Evolutionary conservation across 2,113 vertebrate genomes (phyloP), one percentile per base, ranked within the genome.

Genomic region (Eubucco bourcierii): DNA sequence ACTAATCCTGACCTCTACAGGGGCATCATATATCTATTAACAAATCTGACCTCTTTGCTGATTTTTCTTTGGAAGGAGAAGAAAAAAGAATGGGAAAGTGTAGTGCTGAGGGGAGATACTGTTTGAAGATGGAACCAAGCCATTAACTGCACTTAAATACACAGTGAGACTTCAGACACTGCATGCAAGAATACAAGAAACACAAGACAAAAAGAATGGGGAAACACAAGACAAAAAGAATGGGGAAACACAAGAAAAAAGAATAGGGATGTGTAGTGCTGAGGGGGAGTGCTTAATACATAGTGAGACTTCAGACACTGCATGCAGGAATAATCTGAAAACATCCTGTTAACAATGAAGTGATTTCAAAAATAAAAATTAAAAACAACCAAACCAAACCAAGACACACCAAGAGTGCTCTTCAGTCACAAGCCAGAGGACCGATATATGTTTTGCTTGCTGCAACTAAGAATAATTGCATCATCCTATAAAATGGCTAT

Each of bases 81-180:
- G 44, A 83, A 39, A 11, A 71, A 6, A 81, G 84, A 80, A 65
- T 15, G 39, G 13, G 12, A 10, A 17, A 77, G 78, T 39, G 39
- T 44, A 84, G 33, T 24, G n/a, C 78, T 65, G 64, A 87, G 64
- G 56, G 68, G 53, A 68, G 4, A 56, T 39, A 65, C 2, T 65
- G 9, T 53, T 31, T 87, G 71, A 85, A 53, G 91, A 75, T 1
- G 2, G 55, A 92, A 92, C 20, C 5, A 19, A 90, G 28, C 5
- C 20, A 67, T 52, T 77, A 96, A 92, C 53, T 84, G 56, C n/a
- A 52, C 64, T 91, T 92, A 65, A 94, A 91, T 73, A 59, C 52
- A 71, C 79, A 77, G 80, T 63, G 12, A 90, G 50, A 44, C 18
- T 85, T 73, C 84, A 86, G 64, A 27, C 50, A 64, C 21, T 52